phyloP scores from a whole-genome alignment of 2,888 invertebrate genomes.

The Agapostemon virescens region DNA sequence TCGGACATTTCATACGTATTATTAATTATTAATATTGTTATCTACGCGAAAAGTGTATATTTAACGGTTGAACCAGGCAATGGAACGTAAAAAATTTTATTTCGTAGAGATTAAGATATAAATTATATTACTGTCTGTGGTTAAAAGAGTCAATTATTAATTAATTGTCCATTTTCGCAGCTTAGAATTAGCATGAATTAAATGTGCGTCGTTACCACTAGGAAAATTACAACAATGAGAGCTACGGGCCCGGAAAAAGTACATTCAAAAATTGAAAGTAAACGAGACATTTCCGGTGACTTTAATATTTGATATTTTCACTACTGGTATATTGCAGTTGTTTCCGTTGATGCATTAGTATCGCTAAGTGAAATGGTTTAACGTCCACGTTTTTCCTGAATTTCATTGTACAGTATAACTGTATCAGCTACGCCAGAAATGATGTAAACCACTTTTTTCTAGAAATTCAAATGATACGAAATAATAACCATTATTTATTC shows the following conservation, averaged over 20 bases:
- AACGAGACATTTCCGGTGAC: not conserved
- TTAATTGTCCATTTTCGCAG: no score
- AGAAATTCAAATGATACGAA: not conserved
- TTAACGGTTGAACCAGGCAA: no score
- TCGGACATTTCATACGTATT: no score
- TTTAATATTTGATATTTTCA: constrained; percentile 1
- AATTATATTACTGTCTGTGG: no score
- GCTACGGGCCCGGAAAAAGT: not conserved
- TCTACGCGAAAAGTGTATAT: no score
- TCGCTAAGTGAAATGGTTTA: not conserved
- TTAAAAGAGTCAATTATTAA: no score
- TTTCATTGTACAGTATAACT: not conserved
- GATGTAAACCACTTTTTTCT: not conserved
- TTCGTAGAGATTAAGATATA: no score
- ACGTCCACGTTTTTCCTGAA: not conserved
- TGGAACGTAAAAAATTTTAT: no score
- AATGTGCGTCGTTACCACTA: no score
- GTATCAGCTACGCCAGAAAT: not conserved
- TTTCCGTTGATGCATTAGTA: not conserved
- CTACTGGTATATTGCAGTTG: not conserved
- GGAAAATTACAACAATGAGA: not conserved
- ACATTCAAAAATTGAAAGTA: not conserved
- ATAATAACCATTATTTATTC: not conserved
- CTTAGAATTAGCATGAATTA: no score
- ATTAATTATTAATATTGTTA: no score